phyloP scores from a whole-genome alignment of 2,797 vertebrate genomes.

The Arnoldichthys spilopterus region DNA sequence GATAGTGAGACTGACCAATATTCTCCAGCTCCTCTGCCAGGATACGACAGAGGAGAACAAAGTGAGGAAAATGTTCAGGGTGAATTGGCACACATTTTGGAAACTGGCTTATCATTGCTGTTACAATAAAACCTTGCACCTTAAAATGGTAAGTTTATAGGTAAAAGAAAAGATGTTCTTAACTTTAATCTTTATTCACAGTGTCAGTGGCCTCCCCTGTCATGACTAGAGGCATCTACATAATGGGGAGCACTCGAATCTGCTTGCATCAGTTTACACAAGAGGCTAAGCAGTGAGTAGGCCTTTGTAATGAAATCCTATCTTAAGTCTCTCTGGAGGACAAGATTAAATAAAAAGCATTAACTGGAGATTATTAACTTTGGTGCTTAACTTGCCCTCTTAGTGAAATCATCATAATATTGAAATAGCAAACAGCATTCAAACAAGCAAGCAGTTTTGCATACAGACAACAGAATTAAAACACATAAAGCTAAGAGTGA shows the following conservation, averaged over 20 bases:
- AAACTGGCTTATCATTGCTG: not conserved
- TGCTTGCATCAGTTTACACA: conserved; percentile 17
- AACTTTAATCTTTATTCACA: conserved; percentile 36
- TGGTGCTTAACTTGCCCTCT: not conserved
- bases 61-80: not conserved
- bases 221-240: conserved; percentile 9
- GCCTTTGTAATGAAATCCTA: not conserved
- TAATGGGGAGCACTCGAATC: conserved; percentile 8
- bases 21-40: conserved; percentile 38
- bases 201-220: not conserved
- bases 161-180: not conserved
- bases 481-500: not conserved
- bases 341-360: not conserved
- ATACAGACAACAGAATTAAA: not conserved
- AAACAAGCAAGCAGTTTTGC: not conserved
- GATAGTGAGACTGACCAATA: conserved; percentile 77
- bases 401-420: not conserved
- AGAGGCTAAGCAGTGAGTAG: conserved; percentile 15
- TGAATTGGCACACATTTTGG: conserved; percentile 25
- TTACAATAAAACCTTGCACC: not conserved
- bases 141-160: not conserved
- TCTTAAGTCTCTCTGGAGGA: not conserved
- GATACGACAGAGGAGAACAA: not conserved
- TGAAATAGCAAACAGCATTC: not conserved
- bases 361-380: conserved; percentile 1